phyloP scores from a whole-genome alignment of 2,113 vertebrate species.

The Oophaga pumilio region DNA sequence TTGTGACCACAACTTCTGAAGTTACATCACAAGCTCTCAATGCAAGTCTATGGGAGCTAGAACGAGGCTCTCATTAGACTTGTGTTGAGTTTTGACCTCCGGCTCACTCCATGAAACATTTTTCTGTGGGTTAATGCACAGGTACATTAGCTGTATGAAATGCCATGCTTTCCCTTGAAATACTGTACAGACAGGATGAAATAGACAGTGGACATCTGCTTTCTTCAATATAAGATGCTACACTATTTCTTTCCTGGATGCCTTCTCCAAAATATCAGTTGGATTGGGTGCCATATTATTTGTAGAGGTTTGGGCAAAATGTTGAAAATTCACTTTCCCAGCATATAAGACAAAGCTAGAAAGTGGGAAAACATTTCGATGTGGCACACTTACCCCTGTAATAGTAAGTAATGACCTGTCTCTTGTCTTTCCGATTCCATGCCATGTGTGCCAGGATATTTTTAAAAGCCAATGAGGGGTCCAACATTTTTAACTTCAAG shows the following conservation, averaged over 20 bases:
- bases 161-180: neutral
- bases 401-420: too few species aligned
- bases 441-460: too few species aligned
- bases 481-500: too few species aligned
- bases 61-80: too few species aligned
- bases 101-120: neutral
- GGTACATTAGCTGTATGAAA: neutral
- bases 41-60: too few species aligned
- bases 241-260: neutral
- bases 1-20: too few species aligned
- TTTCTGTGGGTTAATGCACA: slow-evolving; percentile 7
- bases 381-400: neutral
- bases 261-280: neutral
- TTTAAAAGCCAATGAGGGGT: too few species aligned
- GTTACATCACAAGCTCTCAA: too few species aligned
- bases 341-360: neutral
- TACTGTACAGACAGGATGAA: neutral
- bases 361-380: neutral
- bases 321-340: neutral
- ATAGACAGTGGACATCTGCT: neutral
- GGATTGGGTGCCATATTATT: neutral
- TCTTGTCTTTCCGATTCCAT: too few species aligned
- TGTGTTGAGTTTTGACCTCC: too few species aligned
- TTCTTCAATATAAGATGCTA: neutral
- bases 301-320: neutral